Evolutionary conservation across 2,888 invertebrate species (phyloP), one percentile per base, ranked within the genome.

Genomic region (Napeogenes sylphis): DNA sequence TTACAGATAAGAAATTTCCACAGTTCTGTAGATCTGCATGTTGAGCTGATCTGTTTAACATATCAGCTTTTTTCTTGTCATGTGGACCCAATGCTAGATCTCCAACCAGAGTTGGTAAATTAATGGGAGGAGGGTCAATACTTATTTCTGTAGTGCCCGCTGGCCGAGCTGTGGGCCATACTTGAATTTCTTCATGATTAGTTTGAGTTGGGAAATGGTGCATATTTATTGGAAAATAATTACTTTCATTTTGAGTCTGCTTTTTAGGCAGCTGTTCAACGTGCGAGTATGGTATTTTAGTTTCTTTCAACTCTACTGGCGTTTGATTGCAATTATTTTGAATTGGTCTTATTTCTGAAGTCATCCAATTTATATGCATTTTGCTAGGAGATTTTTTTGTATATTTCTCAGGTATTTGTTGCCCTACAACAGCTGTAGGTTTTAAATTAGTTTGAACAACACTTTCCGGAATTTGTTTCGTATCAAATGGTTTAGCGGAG

Each of bases 301-400:
- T 67, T 51, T 85, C 85, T 75, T 90, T 90, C 57, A 77, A 68
- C 38, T 80, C 80, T 47, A 75, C 59, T 62, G 83, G 79, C 42
- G 74, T 66, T 63, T 80, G 72, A 62, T 79, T 84, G 67, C 80
- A 86, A 71, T 78, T 81, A 68, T 77, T 84, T 75, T 87, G 87
- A 75, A 84, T 81, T 14, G 90, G 81, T 67, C 89, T 82, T 55
- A 83, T 82, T 80, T 90, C 90, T 21, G 90, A 90, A 30, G 90
- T 90, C 90, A 90, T 90, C 90, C 90, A 90, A 71, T 90, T 90
- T 45, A 90, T 90, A 66, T 90, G 90, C 84, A 84, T 89, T 81
- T 90, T 90, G 63, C 72, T 87, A 1, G 88, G 87, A 5, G 87
- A 87, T 67, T 90, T 90, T 69, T 90, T 90, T 0, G 85, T 83